Evolutionary conservation across 92 coral and sea anemone species (phyloP), one percentile per base, ranked within the genome.

Genomic region (Umimayanthus chanpuru): DNA sequence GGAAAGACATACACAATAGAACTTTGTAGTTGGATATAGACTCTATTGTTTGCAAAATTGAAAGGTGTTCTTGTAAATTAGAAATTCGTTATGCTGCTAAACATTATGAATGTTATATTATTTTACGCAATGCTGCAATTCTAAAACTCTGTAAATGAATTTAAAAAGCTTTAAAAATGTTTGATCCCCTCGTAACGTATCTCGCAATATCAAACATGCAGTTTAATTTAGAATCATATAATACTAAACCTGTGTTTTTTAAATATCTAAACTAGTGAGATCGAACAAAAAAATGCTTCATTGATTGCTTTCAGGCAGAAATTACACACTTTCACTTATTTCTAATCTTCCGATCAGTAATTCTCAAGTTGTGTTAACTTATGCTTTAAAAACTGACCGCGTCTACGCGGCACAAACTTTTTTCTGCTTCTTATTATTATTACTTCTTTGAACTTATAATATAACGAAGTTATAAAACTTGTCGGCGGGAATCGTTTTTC

Each of bases 31-130:
- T 32, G 65, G 9, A 18, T 28, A 32, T 32, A 16, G 82, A 44
- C 29, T 41, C 85, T 44, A 65, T 66, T 81, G 75, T 65, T n/a
- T 65, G 16, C 43, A 44, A 81, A 81, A 64, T 65, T 39, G 55
- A 81, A 66, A 64, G 39, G 5, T 32, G 64, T 23, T 40, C 20
- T 21, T n/a, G 6, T 10, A 25, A 32, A 47, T 20, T 81, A 21
- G 71, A 28, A 81, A n/a, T 64, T 8, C 20, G 70, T 64, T 61
- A 3, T 61, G 25, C 68, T 61, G 68, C 15, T 61, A 61, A 61
- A 20, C 4, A 21, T 20, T 5, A 23, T 5, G 68, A 16, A 61
- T 61, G 68, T 16, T 61, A 61, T 61, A 2, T 20, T 61, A 2
- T 20, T 61, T 61, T 61, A 61, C 9, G 68, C 6, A 61, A 20